Percentiles rank a stretch among this genome's conserved stretches.
These are phyloP conservation scores for Phalacrocorax pelagicus DNA, from an alignment of 2,113 vertebrate species.

Conservation along the genomic window DNA sequence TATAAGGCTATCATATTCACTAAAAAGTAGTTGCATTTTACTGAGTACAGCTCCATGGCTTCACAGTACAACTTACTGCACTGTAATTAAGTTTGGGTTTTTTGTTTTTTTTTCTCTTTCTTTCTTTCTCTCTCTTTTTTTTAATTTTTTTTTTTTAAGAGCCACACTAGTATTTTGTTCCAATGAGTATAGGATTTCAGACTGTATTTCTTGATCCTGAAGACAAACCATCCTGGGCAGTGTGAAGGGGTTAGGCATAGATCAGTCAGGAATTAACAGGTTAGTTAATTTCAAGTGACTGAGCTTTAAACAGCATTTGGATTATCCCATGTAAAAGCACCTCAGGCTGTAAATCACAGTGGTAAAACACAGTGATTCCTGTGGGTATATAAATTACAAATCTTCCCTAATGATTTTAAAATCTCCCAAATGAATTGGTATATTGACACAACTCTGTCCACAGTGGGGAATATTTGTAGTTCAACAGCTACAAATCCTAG, in stretches of 20 bases:
- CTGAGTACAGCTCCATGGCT: not conserved
- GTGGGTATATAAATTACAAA: conserved; percentile 45
- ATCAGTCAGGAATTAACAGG: conserved; percentile 61
- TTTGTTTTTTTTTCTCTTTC: not conserved
- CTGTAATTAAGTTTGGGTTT: not conserved
- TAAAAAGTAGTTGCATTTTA: not conserved
- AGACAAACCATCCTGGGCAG: conserved; percentile 28
- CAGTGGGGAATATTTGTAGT: conserved; percentile 69
- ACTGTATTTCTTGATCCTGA: conserved; percentile 37
- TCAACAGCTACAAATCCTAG: conserved; percentile 45
- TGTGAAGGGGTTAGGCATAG: conserved; percentile 21
- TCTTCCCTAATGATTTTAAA: conserved; percentile 72
- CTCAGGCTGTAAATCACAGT: conserved; percentile 65
- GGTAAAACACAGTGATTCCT: conserved; percentile 57
- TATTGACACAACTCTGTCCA: conserved; percentile 68
- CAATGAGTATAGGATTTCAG: not conserved
- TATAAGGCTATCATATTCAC: not conserved
- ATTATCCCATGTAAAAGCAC: conserved; percentile 62
- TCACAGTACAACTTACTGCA: not conserved
- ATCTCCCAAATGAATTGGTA: conserved; percentile 70
- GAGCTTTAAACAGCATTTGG: conserved; percentile 53
- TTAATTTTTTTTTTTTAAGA: not conserved
- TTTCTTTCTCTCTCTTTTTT: not conserved
- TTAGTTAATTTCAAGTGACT: conserved; percentile 66
- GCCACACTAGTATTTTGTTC: not conserved